phyloP scores from a whole-genome alignment of 2,888 invertebrate species.

The Ormyrus labotus region DNA sequence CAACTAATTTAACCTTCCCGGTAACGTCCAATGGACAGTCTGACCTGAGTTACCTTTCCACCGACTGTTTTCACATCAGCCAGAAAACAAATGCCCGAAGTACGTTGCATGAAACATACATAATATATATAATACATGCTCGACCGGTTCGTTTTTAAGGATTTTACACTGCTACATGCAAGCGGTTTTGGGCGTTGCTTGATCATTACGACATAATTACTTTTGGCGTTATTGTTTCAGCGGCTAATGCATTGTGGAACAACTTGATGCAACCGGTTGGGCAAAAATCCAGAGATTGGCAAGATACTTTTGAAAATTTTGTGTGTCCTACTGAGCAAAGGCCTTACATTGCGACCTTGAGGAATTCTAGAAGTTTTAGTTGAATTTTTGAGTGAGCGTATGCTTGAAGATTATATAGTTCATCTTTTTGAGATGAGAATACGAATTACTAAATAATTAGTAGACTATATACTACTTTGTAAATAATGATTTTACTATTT shows the following conservation, averaged over 20 bases:
- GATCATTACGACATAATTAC: too few relatives aligned
- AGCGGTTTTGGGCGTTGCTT: slow-evolving; percentile 3
- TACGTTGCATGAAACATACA: slow-evolving; percentile 64
- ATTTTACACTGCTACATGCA: not conserved
- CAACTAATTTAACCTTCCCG: slow-evolving; percentile 75
- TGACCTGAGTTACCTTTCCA: slow-evolving; percentile 78
- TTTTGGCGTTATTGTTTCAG: slow-evolving; percentile 68
- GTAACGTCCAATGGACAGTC: slow-evolving; percentile 70
- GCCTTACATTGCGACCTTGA: slow-evolving; percentile 74
- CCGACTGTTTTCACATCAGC: slow-evolving; percentile 82
- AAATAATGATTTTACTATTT: too few relatives aligned
- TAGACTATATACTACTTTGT: too few relatives aligned
- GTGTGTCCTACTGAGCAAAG: slow-evolving; percentile 76
- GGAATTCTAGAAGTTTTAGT: slow-evolving; percentile 56
- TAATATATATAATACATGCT: not conserved
- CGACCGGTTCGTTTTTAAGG: not conserved
- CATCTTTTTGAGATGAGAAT: too few relatives aligned
- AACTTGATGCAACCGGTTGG: slow-evolving; percentile 79
- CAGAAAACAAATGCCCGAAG: slow-evolving; percentile 79
- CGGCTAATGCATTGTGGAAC: slow-evolving; percentile 80
- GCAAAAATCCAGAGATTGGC: slow-evolving; percentile 75
- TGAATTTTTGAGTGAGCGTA: not conserved
- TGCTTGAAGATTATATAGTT: too few relatives aligned
- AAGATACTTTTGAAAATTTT: slow-evolving; percentile 71
- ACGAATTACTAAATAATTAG: too few relatives aligned